Base-by-base conservation (phyloP, 2,888 invertebrate genomes). In the Lordiphosa fenestrarum region DNA sequence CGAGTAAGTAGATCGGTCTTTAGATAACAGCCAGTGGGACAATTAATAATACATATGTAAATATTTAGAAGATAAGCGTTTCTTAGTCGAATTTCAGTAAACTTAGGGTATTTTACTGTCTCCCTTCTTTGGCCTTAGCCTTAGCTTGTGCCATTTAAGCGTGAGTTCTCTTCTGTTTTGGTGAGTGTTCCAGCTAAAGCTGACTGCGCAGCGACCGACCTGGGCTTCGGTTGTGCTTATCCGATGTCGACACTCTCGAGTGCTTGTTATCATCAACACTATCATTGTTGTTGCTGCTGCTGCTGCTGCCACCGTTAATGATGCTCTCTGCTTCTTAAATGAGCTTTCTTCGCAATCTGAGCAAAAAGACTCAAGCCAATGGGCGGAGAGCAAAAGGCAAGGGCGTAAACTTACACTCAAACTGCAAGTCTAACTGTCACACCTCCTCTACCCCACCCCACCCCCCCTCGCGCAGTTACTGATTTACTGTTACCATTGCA, bases 391-490 rank as follows among this genome's bases (percentile, higher is more conserved):
- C 37, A 53, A 41, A 56, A 60, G 42, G 21, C 21, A 3, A 4
- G 9, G 61, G 61, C 52, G 55, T 78, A 73, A 71, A 78, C 63
- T 66, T 48, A 65, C 25, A 66, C 46, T 66, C 48, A 57, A 78
- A 75, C 72, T 46, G 65, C 54, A 46, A 67, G 65, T 56, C 65
- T 61, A 4, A 23, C 23, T 7, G 25, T 25, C 7, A 25, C 25
- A 7, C 3, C 6, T 1, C 6, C n/a, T n/a, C n/a, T n/a, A n/a
- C n/a, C n/a, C 25, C 6, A 0, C 25, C 6, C 6, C 6, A 2
- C 2, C 7, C 25, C 25, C 7, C 6, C 7, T 6, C 7, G 2
- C 7, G 0, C 7, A 25, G 25, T 25, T 7, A 25, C 25, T 25
- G 25, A 7, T 25, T 25, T 25, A 25, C 25, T 25, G 3, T 25